Base-by-base conservation (phyloP, 2,113 vertebrate species). In the Myrmophylax atrothorax region DNA sequence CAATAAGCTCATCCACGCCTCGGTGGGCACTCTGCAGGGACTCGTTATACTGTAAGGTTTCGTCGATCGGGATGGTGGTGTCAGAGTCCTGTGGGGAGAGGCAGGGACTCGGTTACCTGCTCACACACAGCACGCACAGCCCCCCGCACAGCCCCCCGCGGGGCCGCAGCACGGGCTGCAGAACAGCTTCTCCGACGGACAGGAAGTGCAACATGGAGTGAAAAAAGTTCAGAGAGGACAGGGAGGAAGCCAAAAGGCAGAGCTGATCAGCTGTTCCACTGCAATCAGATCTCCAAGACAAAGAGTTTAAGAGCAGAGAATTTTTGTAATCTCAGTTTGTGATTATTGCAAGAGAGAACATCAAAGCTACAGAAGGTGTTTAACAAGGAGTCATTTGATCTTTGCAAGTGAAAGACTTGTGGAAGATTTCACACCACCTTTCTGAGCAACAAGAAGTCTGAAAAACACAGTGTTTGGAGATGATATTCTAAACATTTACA, bases 61-160 rank as follows among this genome's bases (percentile, higher is more conserved):
- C 99, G 35, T 99, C 99, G 96, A 99, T 99, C 84, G 99, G 99
- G 87, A 99, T 99, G 96, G 99, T 98, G 85, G 99, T 99, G 91
- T 99, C 99, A 91, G 99, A 98, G 74, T 99, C 99, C 99, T 99
- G 94, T 96, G 93, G 95, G 95, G 97, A 98, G 97, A 98, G 0
- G 96, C 95, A 98, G 96, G 89, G 89, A 85, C 92, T 93, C 25
- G 40, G 92, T 98, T 98, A 98, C 96, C 91, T 84, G 62, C 77
- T 25, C 59, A 9, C 35, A 64, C 76, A 73, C 18, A 2, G 56
- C 86, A 38, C 3, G 66, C 90, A 86, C 67, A 68, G 80, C 25
- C 59, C 38, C 0, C 31, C 20, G 56, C 46, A n/a, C 35, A 64
- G 38, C 50, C 38, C 17, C 31, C 12, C 0, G n/a, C 70, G 49